phyloP scores from a whole-genome alignment of 1,140 invertebrate genomes.

The Calliopsis andreniformis region DNA sequence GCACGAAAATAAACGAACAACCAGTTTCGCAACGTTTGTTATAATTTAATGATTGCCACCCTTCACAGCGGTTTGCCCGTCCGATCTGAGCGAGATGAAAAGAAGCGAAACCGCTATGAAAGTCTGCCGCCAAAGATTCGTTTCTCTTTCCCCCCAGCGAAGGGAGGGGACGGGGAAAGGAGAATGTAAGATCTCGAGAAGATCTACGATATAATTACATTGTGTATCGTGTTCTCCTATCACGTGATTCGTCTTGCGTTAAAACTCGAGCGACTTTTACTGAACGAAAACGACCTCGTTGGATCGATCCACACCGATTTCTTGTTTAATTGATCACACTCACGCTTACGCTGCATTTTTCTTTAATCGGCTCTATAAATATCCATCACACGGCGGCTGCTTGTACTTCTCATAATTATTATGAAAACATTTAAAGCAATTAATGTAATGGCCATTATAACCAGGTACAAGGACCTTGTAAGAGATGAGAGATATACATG shows the following conservation, averaged over 20 bases:
- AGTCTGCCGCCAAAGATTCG: background rate
- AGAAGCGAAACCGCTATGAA: background rate
- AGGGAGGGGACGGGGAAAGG: background rate
- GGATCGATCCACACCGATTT: background rate
- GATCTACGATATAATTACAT: slow-evolving; percentile 39
- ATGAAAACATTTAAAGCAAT: too few species aligned
- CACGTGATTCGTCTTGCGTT: slow-evolving; percentile 12
- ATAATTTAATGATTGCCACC: background rate
- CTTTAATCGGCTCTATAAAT: background rate
- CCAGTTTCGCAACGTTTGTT: background rate
- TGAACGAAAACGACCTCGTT: too few species aligned
- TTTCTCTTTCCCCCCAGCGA: background rate
- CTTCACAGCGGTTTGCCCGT: background rate
- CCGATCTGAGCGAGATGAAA: background rate
- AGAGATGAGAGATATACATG: too few species aligned
- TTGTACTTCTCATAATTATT: too few species aligned
- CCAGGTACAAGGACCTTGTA: too few species aligned
- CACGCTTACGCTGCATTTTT: background rate
- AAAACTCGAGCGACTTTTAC: slow-evolving; percentile 19
- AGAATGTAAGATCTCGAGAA: slow-evolving; percentile 6
- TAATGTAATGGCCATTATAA: too few species aligned
- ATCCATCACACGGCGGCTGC: too few species aligned
- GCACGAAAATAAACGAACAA: background rate
- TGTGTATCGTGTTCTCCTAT: slow-evolving; percentile 2
- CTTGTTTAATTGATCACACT: background rate